Percentiles rank a stretch among this genome's conserved stretches.
These are phyloP conservation scores for Dascyllus trimaculatus DNA, from an alignment of 2,113 vertebrate species.

Conservation along the genomic window DNA sequence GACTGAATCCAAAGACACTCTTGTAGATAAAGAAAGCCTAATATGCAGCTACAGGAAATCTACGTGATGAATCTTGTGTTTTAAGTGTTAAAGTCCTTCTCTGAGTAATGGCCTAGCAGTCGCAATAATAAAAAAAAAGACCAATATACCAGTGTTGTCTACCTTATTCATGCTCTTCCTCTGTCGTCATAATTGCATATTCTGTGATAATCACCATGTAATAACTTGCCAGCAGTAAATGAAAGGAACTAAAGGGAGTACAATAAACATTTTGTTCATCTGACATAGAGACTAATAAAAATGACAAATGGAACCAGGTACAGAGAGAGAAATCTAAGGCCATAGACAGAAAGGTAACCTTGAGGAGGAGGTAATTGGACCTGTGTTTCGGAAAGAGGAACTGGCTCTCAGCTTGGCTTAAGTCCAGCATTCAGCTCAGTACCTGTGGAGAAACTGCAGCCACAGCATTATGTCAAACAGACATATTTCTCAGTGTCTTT, in stretches of 20 bases:
- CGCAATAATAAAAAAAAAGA: constrained; percentile 76
- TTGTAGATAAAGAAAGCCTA: constrained; percentile 20
- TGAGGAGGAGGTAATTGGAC: constrained; percentile 57
- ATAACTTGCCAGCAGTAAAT: constrained; percentile 75
- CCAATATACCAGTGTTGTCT: constrained; percentile 83
- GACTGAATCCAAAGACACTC: constrained; percentile 10
- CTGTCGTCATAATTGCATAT: constrained; percentile 75
- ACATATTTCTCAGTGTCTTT: constrained; percentile 41
- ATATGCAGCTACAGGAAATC: constrained; percentile 15
- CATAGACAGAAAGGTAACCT: constrained; percentile 67
- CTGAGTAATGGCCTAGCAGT: constrained; percentile 83
- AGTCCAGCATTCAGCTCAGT: constrained; percentile 51
- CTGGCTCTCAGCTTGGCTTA: constrained; percentile 41
- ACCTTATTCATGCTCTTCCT: constrained; percentile 77
- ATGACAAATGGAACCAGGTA: constrained; percentile 49
- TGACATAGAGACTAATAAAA: constrained; percentile 54
- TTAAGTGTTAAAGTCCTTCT: constrained; percentile 58
- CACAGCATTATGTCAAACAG: constrained; percentile 56
- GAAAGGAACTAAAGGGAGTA: constrained; percentile 35
- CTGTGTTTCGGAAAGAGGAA: constrained; percentile 56
- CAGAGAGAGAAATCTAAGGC: constrained; percentile 67
- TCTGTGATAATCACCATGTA: constrained; percentile 80
- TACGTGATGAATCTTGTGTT: constrained; percentile 14
- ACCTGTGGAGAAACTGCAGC: constrained; percentile 61
- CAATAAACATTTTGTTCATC: constrained; percentile 50